phyloP scores from a whole-genome alignment of 2,888 invertebrate genomes.

The Criorhina ranunculi region DNA sequence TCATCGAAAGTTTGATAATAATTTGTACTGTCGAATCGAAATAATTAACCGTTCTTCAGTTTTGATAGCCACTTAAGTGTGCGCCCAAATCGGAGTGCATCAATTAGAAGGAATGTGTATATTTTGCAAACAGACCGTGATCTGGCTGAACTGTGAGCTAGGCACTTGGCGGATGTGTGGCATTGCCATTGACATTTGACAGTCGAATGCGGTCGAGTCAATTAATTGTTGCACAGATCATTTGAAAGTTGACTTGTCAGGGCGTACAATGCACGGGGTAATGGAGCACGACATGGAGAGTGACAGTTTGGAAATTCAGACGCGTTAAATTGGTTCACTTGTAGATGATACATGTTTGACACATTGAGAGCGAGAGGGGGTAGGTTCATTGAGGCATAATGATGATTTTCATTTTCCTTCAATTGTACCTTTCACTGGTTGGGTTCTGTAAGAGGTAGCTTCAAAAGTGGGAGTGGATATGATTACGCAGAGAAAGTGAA shows the following conservation, averaged over 20 bases:
- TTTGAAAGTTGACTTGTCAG: background rate
- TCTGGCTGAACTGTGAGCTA: background rate
- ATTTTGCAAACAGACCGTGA: background rate
- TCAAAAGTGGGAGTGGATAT: constrained; percentile 24
- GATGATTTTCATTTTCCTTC: constrained; percentile 22
- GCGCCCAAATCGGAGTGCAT: constrained; percentile 37
- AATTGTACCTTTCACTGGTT: constrained; percentile 21
- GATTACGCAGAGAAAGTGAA: constrained; percentile 17
- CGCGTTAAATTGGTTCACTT: constrained; percentile 1
- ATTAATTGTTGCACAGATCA: constrained; percentile 21
- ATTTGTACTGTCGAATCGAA: constrained; percentile 50
- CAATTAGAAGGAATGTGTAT: background rate
- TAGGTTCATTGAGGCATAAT: background rate
- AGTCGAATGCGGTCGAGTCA: constrained; percentile 9
- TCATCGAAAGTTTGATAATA: constrained; percentile 47
- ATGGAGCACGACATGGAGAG: constrained; percentile 19
- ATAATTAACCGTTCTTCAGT: constrained; percentile 63
- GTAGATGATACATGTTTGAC: constrained; percentile 31
- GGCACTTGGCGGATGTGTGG: background rate
- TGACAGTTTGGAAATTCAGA: constrained; percentile 6
- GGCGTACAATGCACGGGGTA: constrained; percentile 4
- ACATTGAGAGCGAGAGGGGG: background rate
- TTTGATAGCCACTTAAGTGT: constrained; percentile 53
- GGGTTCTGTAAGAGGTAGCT: background rate
- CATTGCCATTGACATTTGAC: constrained; percentile 32